A percentile compares a stretch with the other conserved stretches of the same genome.
These are phyloP conservation scores for Luffia ferchaultella DNA, from an alignment of 2,888 invertebrate genomes.

Conservation along the genomic window DNA sequence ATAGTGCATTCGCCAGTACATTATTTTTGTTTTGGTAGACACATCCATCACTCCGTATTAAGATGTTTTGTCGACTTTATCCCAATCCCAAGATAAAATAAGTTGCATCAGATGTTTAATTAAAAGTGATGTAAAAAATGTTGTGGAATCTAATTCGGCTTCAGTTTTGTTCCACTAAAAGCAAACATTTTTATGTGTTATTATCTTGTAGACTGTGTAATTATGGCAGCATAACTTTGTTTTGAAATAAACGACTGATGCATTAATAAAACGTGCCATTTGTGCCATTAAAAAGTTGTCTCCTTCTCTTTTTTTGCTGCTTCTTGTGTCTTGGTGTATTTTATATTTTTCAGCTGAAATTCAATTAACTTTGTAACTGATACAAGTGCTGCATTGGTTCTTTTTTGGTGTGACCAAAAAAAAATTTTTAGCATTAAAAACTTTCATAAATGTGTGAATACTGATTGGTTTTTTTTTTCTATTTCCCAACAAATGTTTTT, in stretches of 20 bases:
- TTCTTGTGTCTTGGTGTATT: too few relatives aligned
- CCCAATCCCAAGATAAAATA: slow-evolving; percentile 11
- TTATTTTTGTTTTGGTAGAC: slow-evolving; percentile 18
- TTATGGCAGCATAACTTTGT: slow-evolving; percentile 17
- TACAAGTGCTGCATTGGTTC: too few relatives aligned
- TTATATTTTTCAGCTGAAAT: too few relatives aligned
- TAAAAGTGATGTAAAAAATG: slow-evolving; percentile 16
- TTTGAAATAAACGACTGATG: slow-evolving; percentile 17
- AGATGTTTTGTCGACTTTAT: slow-evolving; percentile 9
- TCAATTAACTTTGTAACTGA: too few relatives aligned
- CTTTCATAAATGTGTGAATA: too few relatives aligned
- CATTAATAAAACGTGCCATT: too few relatives aligned
- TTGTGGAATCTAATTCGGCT: slow-evolving; percentile 14
- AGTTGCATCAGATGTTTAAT: slow-evolving; percentile 14
- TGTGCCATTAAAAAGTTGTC: too few relatives aligned
- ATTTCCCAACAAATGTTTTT: too few relatives aligned
- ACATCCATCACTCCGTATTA: slow-evolving; percentile 17
- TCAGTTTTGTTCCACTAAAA: slow-evolving; percentile 16
- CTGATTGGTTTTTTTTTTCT: too few relatives aligned
- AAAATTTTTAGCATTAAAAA: too few relatives aligned
- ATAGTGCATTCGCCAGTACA: slow-evolving; percentile 15
- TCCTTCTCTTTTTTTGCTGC: too few relatives aligned
- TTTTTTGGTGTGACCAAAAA: too few relatives aligned
- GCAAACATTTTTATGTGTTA: slow-evolving; percentile 8
- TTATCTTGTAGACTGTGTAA: slow-evolving; percentile 13